phyloP scores from a whole-genome alignment of 2,113 vertebrate species.

The Oryctolagus cuniculus region DNA sequence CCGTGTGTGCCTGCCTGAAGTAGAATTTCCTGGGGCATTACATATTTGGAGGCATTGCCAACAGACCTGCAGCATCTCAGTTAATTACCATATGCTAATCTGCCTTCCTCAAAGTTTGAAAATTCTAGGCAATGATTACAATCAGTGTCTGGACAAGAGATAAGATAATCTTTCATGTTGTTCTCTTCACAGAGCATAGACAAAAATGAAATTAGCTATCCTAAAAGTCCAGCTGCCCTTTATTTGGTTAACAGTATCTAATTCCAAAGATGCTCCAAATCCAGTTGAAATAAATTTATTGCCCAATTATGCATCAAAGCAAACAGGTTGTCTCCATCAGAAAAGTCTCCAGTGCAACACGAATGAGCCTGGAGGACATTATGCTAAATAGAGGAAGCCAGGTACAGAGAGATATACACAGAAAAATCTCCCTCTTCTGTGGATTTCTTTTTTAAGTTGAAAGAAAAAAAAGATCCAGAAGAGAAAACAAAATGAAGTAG shows the following conservation, averaged over 20 bases:
- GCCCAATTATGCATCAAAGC: not conserved
- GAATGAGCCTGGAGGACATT: not conserved
- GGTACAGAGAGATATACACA: not conserved
- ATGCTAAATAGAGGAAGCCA: not conserved
- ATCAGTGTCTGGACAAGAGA: conserved; percentile 17
- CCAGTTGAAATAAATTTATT: conserved; percentile 7
- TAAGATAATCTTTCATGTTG: not conserved
- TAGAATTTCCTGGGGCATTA: not conserved
- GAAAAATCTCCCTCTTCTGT: not conserved
- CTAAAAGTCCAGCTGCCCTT: not conserved
- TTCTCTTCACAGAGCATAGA: not conserved
- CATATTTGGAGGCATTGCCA: not conserved
- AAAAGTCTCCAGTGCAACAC: not conserved
- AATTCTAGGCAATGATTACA: not conserved
- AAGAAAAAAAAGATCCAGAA: not conserved
- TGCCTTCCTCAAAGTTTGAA: conserved; percentile 8
- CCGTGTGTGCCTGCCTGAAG: not conserved
- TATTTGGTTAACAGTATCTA: conserved; percentile 19
- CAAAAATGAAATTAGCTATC: conserved; percentile 37
- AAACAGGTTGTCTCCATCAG: not conserved
- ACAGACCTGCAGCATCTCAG: not conserved
- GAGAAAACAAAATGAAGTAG: not conserved
- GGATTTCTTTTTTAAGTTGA: not conserved
- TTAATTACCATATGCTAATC: not conserved
- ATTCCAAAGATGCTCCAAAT: conserved; percentile 50